Base-by-base conservation (phyloP, 37 sponge, comb jelly and placozoan species). In the Theonella swinhoei region DNA sequence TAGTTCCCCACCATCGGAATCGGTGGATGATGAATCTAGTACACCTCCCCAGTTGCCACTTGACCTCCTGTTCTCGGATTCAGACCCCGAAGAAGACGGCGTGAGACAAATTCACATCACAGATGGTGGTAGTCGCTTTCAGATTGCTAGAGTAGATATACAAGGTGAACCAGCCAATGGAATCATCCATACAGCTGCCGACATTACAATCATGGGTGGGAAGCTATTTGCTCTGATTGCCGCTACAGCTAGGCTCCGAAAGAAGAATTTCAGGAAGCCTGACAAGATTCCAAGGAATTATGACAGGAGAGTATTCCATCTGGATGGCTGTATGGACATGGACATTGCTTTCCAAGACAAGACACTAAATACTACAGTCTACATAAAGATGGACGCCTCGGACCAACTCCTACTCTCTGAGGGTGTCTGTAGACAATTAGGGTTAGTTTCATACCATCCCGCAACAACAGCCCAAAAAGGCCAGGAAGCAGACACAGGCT, bases 141-240 rank as follows among this genome's bases (percentile, higher is more conserved):
- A 40, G 62, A 3, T 28, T 31, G 88, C 77, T 0, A 22, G 65
- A 28, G 82, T 80, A 3, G 40, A 22, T 0, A 23, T 88, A 1
- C 76, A 74, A 63, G 88, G 81, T n/a, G 81, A 81, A 5, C 76
- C 82, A 22, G 81, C 76, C 22, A 19, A 11, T n/a, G 88, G 88
- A 7, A 72, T 88, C 25, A 69, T 83, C 2, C 84, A 88, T 42
- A 88, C 70, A 14, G 89, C 83, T 23, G 79, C 84, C 4, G 85
- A 89, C 68, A 78, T 89, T 34, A 83, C 79, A 4, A 84, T 89
- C 23, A 89, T 89, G 68, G 85, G 85, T 28, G 75, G 80, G 1
- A 39, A 68, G 1, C 71, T 88, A 26, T 82, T 88, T 62, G 75
- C 81, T 78, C 59, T 43, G 59, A 83, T 88, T 20, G 89, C 89